phyloP scores from a whole-genome alignment of 1,140 invertebrate species.

The Dreissena rostriformis region DNA sequence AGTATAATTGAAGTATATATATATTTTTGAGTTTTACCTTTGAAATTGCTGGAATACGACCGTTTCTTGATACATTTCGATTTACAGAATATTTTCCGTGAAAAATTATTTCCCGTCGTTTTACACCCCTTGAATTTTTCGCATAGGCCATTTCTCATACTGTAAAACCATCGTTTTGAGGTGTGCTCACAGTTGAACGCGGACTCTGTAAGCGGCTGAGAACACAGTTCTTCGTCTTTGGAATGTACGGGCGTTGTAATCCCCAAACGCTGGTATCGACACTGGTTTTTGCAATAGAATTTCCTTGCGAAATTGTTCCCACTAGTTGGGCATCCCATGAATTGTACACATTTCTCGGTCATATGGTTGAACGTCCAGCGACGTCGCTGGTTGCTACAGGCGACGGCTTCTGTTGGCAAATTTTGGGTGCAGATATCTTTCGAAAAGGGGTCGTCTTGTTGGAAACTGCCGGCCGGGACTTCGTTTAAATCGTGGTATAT shows the following conservation, averaged over 20 bases:
- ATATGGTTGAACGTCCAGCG: no score
- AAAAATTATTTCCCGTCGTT: constrained; percentile 62
- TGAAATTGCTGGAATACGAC: no score
- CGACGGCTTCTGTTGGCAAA: no score
- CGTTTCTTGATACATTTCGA: no score
- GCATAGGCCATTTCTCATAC: constrained; percentile 57
- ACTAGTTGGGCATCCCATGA: constrained; percentile 57
- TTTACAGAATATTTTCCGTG: constrained; percentile 58
- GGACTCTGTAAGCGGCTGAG: constrained; percentile 22
- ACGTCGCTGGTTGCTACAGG: no score
- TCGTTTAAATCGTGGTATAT: no score
- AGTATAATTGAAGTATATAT: no score
- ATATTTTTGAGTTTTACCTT: no score
- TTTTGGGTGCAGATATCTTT: no score
- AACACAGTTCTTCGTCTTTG: constrained; percentile 24
- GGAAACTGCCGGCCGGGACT: no score
- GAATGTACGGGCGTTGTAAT: neutral
- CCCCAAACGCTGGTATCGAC: constrained; percentile 31
- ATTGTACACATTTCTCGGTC: constrained; percentile 60
- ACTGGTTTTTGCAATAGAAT: constrained; percentile 59
- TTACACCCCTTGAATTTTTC: constrained; percentile 60
- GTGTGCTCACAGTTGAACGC: constrained; percentile 50
- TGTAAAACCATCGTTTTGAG: constrained; percentile 62
- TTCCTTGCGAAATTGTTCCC: constrained; percentile 65
- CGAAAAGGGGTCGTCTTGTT: no score